A percentile compares a stretch with the other conserved stretches of the same genome.
Conservation (phyloP, 2,888 invertebrate species). For the Drosophila atripex region DNA sequence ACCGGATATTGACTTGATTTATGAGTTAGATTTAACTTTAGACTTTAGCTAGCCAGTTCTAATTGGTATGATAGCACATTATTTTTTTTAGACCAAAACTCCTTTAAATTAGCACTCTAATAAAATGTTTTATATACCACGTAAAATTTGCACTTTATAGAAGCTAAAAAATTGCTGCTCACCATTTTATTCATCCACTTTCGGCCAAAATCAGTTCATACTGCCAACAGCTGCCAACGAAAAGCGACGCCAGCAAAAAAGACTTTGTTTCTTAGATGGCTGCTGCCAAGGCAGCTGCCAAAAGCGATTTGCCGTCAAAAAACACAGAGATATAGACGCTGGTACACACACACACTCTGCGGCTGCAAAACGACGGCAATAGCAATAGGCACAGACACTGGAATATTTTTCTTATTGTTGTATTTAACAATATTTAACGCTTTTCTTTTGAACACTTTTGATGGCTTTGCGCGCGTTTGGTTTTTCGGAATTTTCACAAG, state of each 20-base stretch:
- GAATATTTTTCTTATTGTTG: slow-evolving; percentile 39
- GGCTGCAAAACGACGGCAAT: slow-evolving; percentile 24
- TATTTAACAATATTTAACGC: slow-evolving; percentile 52
- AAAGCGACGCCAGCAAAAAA: slow-evolving; percentile 62
- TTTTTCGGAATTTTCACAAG: slow-evolving; percentile 65
- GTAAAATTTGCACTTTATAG: slow-evolving; percentile 39
- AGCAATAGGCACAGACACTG: slow-evolving; percentile 47
- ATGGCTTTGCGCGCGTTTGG: slow-evolving; percentile 57
- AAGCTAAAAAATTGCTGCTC: slow-evolving; percentile 49
- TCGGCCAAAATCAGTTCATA: slow-evolving; percentile 78
- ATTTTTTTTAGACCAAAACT: background rate
- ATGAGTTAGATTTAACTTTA: background rate
- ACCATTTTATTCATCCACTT: slow-evolving; percentile 74
- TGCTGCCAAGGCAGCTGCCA: slow-evolving; percentile 60
- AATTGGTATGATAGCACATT: background rate
- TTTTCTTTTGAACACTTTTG: slow-evolving; percentile 59
- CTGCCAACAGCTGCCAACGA: slow-evolving; percentile 78
- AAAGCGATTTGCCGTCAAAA: slow-evolving; percentile 55
- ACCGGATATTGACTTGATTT: slow-evolving; percentile 7
- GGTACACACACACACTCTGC: slow-evolving; percentile 34
- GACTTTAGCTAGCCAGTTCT: background rate
- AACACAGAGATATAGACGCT: slow-evolving; percentile 37
- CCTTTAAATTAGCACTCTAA: background rate
- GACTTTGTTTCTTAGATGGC: slow-evolving; percentile 54
- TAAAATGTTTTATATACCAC: slow-evolving; percentile 35